Evolutionary conservation across 2,797 vertebrate genomes (phyloP).

Genomic region (Miichthys miiuy): DNA sequence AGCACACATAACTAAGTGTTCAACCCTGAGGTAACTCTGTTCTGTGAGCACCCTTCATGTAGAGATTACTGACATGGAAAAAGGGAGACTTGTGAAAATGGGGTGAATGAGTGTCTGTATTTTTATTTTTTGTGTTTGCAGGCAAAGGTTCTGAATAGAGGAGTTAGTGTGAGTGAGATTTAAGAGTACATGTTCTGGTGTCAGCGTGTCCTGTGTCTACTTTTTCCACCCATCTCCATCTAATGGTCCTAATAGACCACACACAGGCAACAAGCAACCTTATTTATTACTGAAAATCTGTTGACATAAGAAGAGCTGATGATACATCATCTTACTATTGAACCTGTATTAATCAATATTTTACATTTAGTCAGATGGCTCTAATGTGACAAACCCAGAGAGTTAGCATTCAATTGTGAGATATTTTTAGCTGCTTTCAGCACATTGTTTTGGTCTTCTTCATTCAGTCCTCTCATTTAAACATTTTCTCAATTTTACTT

Average conservation of each 20-base stretch:
- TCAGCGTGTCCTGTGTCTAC: constrained; percentile 25
- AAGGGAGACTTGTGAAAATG: constrained; percentile 54
- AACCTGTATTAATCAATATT: neutral
- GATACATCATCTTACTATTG: constrained; percentile 2
- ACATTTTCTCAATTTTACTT: neutral
- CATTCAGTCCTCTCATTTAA: neutral
- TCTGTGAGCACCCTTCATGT: constrained; percentile 73
- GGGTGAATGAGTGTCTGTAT: constrained; percentile 58
- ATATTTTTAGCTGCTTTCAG: neutral
- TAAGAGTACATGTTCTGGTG: constrained; percentile 37
- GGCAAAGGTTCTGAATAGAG: constrained; percentile 46
- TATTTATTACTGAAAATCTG: neutral
- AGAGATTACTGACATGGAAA: constrained; percentile 57
- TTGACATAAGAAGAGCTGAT: constrained; percentile 10
- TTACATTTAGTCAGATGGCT: neutral
- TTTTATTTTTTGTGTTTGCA: constrained; percentile 54
- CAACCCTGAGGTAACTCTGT: constrained; percentile 84
- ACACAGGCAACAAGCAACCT: constrained; percentile 4
- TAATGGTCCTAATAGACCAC: constrained; percentile 35
- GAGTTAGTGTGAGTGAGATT: constrained; percentile 49
- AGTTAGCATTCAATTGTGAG: constrained; percentile 13
- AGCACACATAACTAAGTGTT: constrained; percentile 89
- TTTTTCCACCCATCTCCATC: constrained; percentile 11
- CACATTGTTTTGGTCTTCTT: constrained; percentile 1
- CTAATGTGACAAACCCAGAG: neutral